Base-by-base conservation (phyloP, 1,140 invertebrate species). In the Asbolus verrucosus region DNA sequence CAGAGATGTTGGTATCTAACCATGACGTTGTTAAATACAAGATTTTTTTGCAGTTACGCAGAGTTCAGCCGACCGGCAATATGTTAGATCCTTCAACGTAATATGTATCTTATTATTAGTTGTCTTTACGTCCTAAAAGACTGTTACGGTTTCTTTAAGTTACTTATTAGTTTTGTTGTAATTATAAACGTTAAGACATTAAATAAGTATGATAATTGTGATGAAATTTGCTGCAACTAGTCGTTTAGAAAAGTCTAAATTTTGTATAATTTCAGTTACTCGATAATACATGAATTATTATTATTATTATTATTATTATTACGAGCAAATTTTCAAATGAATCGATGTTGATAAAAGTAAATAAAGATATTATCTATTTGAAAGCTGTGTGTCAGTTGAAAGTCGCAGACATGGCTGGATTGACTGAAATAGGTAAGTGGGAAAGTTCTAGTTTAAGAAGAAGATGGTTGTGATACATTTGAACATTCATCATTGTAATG, bases 21-120 rank as follows among this genome's bases (percentile, higher is more conserved):
- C n/a, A n/a, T n/a, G n/a, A n/a, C n/a, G n/a, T n/a, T n/a, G n/a
- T n/a, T n/a, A n/a, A n/a, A n/a, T n/a, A n/a, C n/a, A n/a, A n/a
- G n/a, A n/a, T n/a, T n/a, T n/a, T n/a, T n/a, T 54, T 54, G 1
- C 60, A 70, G 68, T 70, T 21, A 70, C 61, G 15, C 68, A 70
- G 13, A 70, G 61, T 54, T 63, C 60, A 13, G 60, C 60, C n/a
- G 68, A 41, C 6, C 9, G 60, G 13, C 24, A 65, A 31, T 30
- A 50, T 9, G 18, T 65, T 14, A 46, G 16, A 38, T 63, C 46
- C 31, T 15, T 70, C 31, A 63, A 50, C 50, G 16, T 63, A 41
- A 63, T 63, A 41, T 39, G 14, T 63, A 63, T 39, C 19, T 39
- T 63, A 63, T 30, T 59, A 59, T 41, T 39, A 36, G 16, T 63